Evolutionary conservation across 2,797 vertebrate genomes (phyloP).

Genomic region (Capromys pilorides): DNA sequence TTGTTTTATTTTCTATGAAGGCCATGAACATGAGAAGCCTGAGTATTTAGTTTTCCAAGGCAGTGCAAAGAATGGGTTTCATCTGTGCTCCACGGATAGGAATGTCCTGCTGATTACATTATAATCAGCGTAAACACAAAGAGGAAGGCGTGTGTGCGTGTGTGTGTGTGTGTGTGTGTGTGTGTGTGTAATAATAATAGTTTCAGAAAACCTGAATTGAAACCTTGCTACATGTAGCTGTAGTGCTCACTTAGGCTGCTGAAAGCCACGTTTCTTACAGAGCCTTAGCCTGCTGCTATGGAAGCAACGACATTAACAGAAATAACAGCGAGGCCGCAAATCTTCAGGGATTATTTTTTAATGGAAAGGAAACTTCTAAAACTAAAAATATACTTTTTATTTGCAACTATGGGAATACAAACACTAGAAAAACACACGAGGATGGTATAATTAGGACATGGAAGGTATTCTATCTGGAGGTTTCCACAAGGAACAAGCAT

Average conservation of each 20-base stretch:
- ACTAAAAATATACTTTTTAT: slow-evolving; percentile 73
- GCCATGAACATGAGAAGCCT: not conserved
- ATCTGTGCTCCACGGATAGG: not conserved
- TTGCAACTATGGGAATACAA: slow-evolving; percentile 76
- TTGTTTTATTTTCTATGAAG: slow-evolving; percentile 54
- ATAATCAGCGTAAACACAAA: not conserved
- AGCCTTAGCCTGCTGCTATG: slow-evolving; percentile 73
- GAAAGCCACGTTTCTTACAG: slow-evolving; percentile 73
- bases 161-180: not conserved
- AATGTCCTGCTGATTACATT: not conserved
- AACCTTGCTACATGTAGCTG: slow-evolving; percentile 56
- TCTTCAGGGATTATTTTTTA: slow-evolving; percentile 77
- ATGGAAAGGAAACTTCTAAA: slow-evolving; percentile 77
- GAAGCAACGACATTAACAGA: slow-evolving; percentile 78
- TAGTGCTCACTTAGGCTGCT: slow-evolving; percentile 53
- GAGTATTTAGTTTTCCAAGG: not conserved
- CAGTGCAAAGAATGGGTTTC: not conserved
- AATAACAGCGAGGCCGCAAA: slow-evolving; percentile 75
- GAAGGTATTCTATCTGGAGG: slow-evolving; percentile 65
- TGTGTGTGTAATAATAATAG: not conserved
- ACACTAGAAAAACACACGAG: slow-evolving; percentile 72
- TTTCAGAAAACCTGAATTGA: slow-evolving; percentile 69
- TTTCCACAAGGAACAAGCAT: slow-evolving; percentile 60
- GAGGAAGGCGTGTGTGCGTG: not conserved
- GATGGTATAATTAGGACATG: slow-evolving; percentile 49